A percentile compares a stretch with the other conserved stretches of the same genome.
These are phyloP conservation scores for Tetragonula clypearis DNA, from an alignment of 1,140 invertebrate genomes.

Conservation along the genomic window DNA sequence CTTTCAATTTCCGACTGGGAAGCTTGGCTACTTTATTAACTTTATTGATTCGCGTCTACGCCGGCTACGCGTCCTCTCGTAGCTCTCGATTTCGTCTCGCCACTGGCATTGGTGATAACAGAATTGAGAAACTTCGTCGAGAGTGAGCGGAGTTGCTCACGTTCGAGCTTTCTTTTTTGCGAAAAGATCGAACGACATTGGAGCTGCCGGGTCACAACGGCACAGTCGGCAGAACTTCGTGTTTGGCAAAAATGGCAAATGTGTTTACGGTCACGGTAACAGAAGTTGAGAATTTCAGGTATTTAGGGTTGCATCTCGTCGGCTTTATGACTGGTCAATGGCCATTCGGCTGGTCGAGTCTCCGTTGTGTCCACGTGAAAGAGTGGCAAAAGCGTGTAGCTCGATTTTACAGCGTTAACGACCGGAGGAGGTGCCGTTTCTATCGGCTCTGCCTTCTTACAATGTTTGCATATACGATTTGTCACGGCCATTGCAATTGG, in stretches of 20 bases:
- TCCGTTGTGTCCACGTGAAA: slow-evolving; percentile 22
- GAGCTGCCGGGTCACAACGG: too few species aligned
- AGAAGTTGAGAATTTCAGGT: slow-evolving; percentile 39
- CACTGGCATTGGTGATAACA: background rate
- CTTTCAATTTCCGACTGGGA: slow-evolving; percentile 61
- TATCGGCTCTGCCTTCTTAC: slow-evolving; percentile 73
- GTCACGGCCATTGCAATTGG: slow-evolving; percentile 74
- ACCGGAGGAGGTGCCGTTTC: slow-evolving; percentile 67
- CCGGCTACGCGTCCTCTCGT: background rate
- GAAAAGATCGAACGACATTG: background rate
- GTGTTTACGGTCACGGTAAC: slow-evolving; percentile 36
- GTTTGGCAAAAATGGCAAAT: slow-evolving; percentile 18
- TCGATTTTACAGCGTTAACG: slow-evolving; percentile 76
- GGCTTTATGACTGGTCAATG: slow-evolving; percentile 59
- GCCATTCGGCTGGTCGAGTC: slow-evolving; percentile 33
- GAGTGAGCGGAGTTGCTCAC: too few species aligned
- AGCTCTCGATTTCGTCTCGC: background rate
- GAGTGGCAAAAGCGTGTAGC: slow-evolving; percentile 56
- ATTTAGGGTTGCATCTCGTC: slow-evolving; percentile 59
- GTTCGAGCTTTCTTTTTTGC: background rate
- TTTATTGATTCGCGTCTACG: slow-evolving; percentile 51
- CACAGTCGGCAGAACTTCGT: too few species aligned
- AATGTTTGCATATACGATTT: slow-evolving; percentile 79
- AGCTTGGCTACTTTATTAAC: slow-evolving; percentile 54
- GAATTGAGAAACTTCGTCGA: too few species aligned